Evolutionary conservation across 2,113 vertebrate species (phyloP).

Genomic region (Cyanoliseus patagonus): DNA sequence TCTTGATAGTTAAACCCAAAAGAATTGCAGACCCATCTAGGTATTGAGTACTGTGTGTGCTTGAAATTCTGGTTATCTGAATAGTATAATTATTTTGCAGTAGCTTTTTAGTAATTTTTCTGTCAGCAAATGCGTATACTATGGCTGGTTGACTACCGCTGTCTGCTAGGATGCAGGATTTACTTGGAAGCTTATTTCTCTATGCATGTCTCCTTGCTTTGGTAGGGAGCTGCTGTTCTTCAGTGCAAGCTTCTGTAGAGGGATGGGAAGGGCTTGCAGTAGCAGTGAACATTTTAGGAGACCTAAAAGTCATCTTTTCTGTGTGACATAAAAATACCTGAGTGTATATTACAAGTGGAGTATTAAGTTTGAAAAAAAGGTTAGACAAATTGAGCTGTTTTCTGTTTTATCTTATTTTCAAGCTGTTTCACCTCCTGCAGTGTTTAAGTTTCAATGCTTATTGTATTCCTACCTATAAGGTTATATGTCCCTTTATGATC

Average conservation of each 20-base stretch:
- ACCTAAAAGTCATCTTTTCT: not conserved
- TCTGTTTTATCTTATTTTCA: not conserved
- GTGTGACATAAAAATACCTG: not conserved
- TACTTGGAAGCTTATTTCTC: not conserved
- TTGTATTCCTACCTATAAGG: not conserved
- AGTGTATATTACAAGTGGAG: not conserved
- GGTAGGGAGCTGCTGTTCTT: not conserved
- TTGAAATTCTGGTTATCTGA: not conserved
- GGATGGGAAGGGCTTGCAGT: not conserved
- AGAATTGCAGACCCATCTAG: not conserved
- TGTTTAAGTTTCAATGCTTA: not conserved
- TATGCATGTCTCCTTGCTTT: fast-evolving
- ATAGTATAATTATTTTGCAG: not conserved
- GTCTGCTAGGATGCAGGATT: not conserved
- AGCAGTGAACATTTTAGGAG: not conserved
- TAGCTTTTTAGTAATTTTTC: not conserved
- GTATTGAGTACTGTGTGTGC: not conserved
- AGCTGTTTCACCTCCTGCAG: not conserved
- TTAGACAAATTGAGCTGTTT: not conserved
- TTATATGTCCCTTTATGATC: not conserved
- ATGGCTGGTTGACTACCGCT: not conserved
- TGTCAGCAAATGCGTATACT: not conserved
- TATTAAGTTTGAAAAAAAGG: not conserved
- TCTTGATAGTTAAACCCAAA: not conserved
- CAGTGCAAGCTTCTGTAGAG: not conserved